A percentile compares a stretch with the other conserved stretches of the same genome.
These are phyloP conservation scores for Blastobasis lacticolella DNA, from an alignment of 2,888 invertebrate species.

Conservation along the genomic window DNA sequence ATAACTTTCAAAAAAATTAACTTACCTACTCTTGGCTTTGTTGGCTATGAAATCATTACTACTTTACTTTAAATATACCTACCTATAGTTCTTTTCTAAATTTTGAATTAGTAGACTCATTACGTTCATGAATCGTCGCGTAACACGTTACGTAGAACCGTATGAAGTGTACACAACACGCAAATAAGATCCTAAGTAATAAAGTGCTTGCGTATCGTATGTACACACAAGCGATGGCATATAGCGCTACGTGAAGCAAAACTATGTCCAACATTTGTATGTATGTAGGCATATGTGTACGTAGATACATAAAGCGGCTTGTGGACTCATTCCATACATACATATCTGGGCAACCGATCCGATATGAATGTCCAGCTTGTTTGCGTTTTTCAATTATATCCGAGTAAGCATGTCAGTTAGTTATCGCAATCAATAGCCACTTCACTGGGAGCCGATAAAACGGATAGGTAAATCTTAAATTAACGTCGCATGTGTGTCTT, in stretches of 20 bases:
- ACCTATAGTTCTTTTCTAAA: too few species aligned
- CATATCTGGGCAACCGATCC: slow-evolving; percentile 25
- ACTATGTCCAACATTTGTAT: slow-evolving; percentile 18
- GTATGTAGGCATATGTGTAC: slow-evolving; percentile 18
- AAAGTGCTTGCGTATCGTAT: slow-evolving; percentile 18
- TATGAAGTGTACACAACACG: neutral
- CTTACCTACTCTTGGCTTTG: too few species aligned
- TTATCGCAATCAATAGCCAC: slow-evolving; percentile 8
- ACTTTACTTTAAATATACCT: too few species aligned
- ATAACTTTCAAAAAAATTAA: too few species aligned
- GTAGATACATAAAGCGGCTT: slow-evolving; percentile 14
- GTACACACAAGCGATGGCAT: slow-evolving; percentile 4
- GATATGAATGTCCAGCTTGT: slow-evolving; percentile 20
- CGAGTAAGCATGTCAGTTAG: slow-evolving; percentile 9
- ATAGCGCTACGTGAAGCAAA: slow-evolving; percentile 6
- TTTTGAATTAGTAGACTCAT: too few species aligned
- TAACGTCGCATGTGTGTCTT: too few species aligned
- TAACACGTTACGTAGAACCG: too few species aligned
- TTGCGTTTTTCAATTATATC: slow-evolving; percentile 17
- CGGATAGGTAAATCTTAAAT: slow-evolving; percentile 28
- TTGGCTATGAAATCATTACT: too few species aligned
- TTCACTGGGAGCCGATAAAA: slow-evolving; percentile 7
- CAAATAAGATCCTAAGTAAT: slow-evolving; percentile 16
- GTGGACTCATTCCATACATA: slow-evolving; percentile 27
- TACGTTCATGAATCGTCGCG: too few species aligned